A percentile compares a stretch with the other conserved stretches of the same genome.
phyloP scores from a whole-genome alignment of 2,797 vertebrate species.

The Todus mexicanus region DNA sequence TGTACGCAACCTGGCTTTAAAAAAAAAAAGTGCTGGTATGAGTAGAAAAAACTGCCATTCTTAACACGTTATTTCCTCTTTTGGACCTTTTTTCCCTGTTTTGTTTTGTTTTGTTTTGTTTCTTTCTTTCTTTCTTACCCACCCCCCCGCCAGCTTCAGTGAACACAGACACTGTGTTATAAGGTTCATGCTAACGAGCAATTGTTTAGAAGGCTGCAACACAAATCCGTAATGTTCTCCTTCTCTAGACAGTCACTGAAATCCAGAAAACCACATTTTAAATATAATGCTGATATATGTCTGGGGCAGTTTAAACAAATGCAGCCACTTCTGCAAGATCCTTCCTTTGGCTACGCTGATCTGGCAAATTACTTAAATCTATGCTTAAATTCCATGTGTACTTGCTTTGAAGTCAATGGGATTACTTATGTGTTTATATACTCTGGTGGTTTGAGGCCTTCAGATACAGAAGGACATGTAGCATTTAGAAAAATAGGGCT shows the following conservation, averaged over 20 bases:
- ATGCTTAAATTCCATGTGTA: background rate
- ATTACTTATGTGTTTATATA: constrained; percentile 25
- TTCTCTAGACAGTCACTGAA: background rate
- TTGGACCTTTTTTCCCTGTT: background rate
- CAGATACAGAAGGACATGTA: background rate
- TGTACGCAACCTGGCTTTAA: background rate
- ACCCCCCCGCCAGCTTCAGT: background rate
- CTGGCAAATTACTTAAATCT: background rate
- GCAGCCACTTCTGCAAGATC: background rate
- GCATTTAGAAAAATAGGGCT: background rate
- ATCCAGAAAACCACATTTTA: constrained; percentile 44
- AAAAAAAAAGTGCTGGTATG: background rate
- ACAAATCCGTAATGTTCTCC: background rate
- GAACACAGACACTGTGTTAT: background rate
- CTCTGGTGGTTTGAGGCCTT: background rate
- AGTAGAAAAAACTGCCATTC: background rate
- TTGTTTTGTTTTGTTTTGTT: background rate
- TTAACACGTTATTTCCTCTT: background rate
- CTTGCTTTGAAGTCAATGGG: constrained; percentile 27
- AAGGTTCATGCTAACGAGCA: background rate
- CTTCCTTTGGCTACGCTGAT: background rate
- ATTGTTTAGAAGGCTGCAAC: background rate
- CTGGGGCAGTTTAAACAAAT: constrained; percentile 27
- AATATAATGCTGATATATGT: background rate
- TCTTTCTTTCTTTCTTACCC: background rate